Evolutionary conservation across 1,140 invertebrate species (phyloP).

Genomic region (Orchestia grillus): DNA sequence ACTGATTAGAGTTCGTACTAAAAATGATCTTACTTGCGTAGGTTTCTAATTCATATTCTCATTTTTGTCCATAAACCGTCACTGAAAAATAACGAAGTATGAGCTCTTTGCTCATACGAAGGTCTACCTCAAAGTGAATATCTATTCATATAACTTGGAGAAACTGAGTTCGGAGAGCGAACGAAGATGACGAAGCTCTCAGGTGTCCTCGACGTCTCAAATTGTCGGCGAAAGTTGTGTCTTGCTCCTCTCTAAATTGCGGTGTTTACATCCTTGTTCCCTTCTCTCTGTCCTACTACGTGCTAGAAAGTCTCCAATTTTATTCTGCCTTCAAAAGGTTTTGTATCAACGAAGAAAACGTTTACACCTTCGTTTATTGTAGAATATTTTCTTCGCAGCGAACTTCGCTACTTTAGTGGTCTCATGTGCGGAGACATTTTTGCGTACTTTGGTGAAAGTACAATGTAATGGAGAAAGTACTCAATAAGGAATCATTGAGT

Average conservation of each 20-base stretch:
- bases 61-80: conserved; percentile 4
- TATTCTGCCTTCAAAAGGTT: not conserved
- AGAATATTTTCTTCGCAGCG: not conserved
- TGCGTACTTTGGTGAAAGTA: not conserved
- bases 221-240: not conserved
- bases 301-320: not conserved
- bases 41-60: conserved; percentile 25
- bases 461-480: too few relatives aligned
- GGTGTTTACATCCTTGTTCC: not conserved
- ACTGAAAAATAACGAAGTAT: conserved; percentile 25
- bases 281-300: not conserved
- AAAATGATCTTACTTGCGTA: conserved; percentile 31
- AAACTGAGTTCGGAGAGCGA: conserved; percentile 7
- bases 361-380: not conserved
- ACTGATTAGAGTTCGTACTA: not conserved
- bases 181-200: not conserved
- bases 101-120: not conserved
- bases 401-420: not conserved
- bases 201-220: not conserved
- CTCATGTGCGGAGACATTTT: not conserved
- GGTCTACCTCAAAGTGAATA: conserved; percentile 55
- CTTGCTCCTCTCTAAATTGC: not conserved
- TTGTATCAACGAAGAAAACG: not conserved
- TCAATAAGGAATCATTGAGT: not conserved
- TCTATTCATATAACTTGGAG: conserved; percentile 55